Base-by-base conservation (phyloP, 2,888 invertebrate genomes). In the Chirona hameri region DNA sequence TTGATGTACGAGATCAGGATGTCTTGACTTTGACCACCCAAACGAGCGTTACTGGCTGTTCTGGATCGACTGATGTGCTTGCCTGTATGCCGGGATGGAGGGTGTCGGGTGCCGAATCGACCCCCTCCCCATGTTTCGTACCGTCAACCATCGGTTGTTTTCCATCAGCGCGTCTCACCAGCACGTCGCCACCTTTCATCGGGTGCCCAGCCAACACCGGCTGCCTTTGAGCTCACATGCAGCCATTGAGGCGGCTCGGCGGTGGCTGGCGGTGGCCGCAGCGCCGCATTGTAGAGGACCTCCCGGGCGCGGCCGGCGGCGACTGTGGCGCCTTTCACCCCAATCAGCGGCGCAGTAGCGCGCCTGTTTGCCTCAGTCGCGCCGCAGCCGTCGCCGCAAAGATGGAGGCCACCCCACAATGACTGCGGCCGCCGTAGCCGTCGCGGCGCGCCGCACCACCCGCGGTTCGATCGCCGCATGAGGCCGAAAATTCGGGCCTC, bases 391-490 rank as follows among this genome's bases (percentile, higher is more conserved):
- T 12, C 52, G 31, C 72, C 76, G 39, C 39, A 76, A 76, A 76
- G 76, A 76, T 76, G 76, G 76, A 21, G 76, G 46, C 76, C 76
- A 39, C 46, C 76, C 24, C 21, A 39, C 76, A 76, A 76, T 76
- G 24, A 76, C 10, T 21, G 29, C 69, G 69, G 69, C 69, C 14
- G 29, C 29, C 12, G 29, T 29, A 14, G 29, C 39, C 14, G 27
- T 27, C 60, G 65, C n/a, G 0, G 76, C 76, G 39, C 39, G 46
- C 14, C 10, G 39, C 46, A 10, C 46, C 39, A 39, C 39, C 39
- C 39, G 18, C 39, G 18, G 21, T 27, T 24, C 24, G 76, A 76
- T 76, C 76, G 39, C 76, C 15, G 76, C 76, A 10, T 24, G 39
- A 24, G 46, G 76, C 5, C 76, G 76, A 76, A 76, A 76, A 76